Base-by-base conservation (phyloP, 2,888 invertebrate species). In the Habroteleia sp. region DNA sequence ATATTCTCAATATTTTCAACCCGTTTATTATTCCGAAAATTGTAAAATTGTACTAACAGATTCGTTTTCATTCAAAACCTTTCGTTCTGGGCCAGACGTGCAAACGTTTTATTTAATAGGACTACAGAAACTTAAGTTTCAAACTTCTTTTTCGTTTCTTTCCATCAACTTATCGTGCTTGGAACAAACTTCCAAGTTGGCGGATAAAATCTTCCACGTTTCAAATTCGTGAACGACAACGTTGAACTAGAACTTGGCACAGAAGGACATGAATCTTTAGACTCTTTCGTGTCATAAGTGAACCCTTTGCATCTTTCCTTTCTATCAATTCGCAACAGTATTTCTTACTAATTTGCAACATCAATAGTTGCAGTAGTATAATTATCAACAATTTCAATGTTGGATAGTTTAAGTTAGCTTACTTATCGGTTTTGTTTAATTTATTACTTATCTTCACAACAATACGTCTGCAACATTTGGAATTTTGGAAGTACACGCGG, bases 341-440 rank as follows among this genome's bases (percentile, higher is more conserved):
- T 20, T 20, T 5, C 20, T 5, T 3, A 2, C 20, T 20, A 20
- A 20, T 48, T 66, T 66, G 31, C 25, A 6, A n/a, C n/a, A n/a
- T n/a, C n/a, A n/a, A n/a, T n/a, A n/a, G n/a, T n/a, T n/a, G n/a
- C n/a, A n/a, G n/a, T n/a, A n/a, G n/a, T n/a, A n/a, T n/a, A n/a
- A n/a, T n/a, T n/a, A n/a, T n/a, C n/a, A n/a, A n/a, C n/a, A n/a
- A n/a, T n/a, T n/a, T n/a, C n/a, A n/a, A n/a, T n/a, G n/a, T n/a
- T n/a, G n/a, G n/a, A n/a, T n/a, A n/a, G n/a, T n/a, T 58, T 71
- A 58, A 60, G 69, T 74, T 74, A 63, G 62, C 68, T 77, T 80
- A 81, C 81, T 80, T 83, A 84, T 82, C 80, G 83, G n/a, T n/a
- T 80, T 87, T 88, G 87, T 88, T 88, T 88, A 87, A 87, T 80